Base-by-base conservation (phyloP, 2,113 vertebrate genomes). In the Dasyurus viverrinus region DNA sequence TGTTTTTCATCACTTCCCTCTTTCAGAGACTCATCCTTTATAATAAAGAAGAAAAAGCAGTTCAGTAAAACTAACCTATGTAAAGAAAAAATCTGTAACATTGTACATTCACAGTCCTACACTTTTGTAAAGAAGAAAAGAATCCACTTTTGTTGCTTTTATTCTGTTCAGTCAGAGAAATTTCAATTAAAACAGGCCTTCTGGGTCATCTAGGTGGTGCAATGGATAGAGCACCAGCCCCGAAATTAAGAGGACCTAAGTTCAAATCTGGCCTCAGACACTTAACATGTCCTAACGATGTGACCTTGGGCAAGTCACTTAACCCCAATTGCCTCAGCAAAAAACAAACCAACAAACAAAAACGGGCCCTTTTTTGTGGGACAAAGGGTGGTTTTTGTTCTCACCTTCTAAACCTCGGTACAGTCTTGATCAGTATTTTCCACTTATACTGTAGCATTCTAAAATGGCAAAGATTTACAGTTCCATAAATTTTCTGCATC, bases 311-410 rank as follows among this genome's bases (percentile, higher is more conserved):
- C 50, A 52, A 52, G 50, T 52, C 50, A 52, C 10, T 52, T 52
- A 52, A 52, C 9, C 50, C 9, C 10, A 52, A 52, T 11, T 52
- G 50, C 50, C 50, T 52, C 50, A 1, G 50, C 50, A 52, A 52
- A 52, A 52, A 52, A 52, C 9, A 50, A 50, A 50, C 9, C 8
- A 52, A 52, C 10, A 52, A 52, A 52, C 50, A 52, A 52, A 92
- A 92, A 93, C 14, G 93, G 94, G 90, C 90, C 93, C 54, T 91
- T 97, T 95, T 96, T 91, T 89, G 30, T 94, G 2, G 96, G 60
- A 52, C 84, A 93, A 94, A 93, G 91, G 91, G 93, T 89, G n/a
- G 22, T 26, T 54, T 97, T 89, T 90, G 52, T 93, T 19, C 90
- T 23, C 27, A 42, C 53, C 90, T 55, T 60, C 52, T 42, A 60